phyloP scores from a whole-genome alignment of 1,140 invertebrate species.

The Papilio polytes region DNA sequence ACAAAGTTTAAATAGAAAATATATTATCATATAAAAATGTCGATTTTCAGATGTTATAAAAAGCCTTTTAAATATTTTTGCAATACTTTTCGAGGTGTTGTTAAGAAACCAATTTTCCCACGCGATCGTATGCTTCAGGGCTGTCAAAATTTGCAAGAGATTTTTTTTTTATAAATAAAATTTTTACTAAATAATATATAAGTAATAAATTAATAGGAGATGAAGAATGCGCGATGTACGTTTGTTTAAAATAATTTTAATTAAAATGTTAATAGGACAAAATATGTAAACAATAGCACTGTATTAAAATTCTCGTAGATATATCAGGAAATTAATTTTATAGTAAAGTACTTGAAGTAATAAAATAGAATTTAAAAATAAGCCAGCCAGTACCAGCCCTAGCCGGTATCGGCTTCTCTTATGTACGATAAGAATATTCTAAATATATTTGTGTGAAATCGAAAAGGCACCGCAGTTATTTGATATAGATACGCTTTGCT shows the following conservation, averaged over 20 bases:
- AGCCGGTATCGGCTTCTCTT: constrained; percentile 10
- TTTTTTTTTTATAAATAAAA: no score
- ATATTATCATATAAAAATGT: neutral
- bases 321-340: no score
- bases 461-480: constrained; percentile 29
- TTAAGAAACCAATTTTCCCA: constrained; percentile 28
- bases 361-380: no score
- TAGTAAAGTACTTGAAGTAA: neutral
- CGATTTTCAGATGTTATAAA: neutral
- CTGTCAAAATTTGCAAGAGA: neutral
- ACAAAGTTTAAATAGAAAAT: neutral
- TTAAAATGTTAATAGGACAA: neutral
- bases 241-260: no score
- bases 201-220: neutral
- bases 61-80: constrained; percentile 20
- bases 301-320: no score
- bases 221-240: no score
- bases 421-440: constrained; percentile 29
- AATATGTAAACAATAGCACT: neutral
- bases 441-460: constrained; percentile 23
- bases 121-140: constrained; percentile 9
- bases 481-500: neutral
- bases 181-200: neutral
- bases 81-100: constrained; percentile 13
- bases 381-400: no score